phyloP scores from a whole-genome alignment of 2,797 vertebrate species.

The Anisognathus igniventris region DNA sequence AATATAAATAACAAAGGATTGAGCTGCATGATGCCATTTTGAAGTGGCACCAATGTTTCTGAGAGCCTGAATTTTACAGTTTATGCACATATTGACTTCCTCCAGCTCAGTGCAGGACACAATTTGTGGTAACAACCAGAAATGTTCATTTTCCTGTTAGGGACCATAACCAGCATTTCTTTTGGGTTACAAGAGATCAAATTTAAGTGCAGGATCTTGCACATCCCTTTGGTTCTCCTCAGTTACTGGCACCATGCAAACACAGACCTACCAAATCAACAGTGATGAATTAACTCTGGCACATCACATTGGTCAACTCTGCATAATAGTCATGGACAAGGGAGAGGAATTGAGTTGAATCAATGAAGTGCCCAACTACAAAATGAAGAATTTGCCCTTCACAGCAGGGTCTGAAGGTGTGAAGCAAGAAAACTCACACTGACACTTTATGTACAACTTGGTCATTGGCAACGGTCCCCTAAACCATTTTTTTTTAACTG shows the following conservation, averaged over 20 bases:
- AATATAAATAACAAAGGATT: neutral
- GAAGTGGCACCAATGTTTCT: neutral
- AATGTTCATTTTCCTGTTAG: neutral
- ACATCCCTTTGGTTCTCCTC: neutral
- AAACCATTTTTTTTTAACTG: conserved; percentile 37
- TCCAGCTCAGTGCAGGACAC: neutral
- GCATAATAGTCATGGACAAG: neutral
- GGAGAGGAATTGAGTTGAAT: neutral
- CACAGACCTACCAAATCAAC: neutral
- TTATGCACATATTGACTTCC: neutral
- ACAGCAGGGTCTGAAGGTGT: conserved; percentile 1
- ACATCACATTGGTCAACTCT: neutral
- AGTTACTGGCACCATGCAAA: conserved; percentile 20
- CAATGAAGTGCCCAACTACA: conserved; percentile 28
- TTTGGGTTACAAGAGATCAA: neutral
- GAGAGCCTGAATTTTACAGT: neutral
- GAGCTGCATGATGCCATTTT: neutral
- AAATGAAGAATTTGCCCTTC: conserved; percentile 17
- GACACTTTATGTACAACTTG: conserved; percentile 63
- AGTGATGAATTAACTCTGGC: neutral
- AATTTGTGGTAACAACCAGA: neutral
- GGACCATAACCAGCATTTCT: neutral
- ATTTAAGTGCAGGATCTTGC: neutral
- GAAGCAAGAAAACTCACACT: conserved; percentile 40
- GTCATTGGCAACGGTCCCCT: conserved; percentile 56